phyloP scores from a whole-genome alignment of 1,140 invertebrate species.

The Pararge aegeria region DNA sequence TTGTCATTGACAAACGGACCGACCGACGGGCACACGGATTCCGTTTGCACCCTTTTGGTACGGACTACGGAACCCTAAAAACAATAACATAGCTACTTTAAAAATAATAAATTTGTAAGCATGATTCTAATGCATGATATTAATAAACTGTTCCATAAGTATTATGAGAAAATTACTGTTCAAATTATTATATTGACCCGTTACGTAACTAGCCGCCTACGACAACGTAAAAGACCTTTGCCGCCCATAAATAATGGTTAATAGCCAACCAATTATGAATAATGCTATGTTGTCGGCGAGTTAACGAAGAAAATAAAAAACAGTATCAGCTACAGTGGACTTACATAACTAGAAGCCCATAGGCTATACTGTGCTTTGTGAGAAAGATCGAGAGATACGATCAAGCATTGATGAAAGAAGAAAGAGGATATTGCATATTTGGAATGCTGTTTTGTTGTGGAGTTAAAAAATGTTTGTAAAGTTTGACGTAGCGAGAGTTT shows the following conservation, averaged over 20 bases:
- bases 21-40: no score
- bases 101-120: background rate
- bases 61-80: no score
- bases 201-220: constrained; percentile 32
- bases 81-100: no score
- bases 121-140: background rate
- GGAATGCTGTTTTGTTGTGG: background rate
- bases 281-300: constrained; percentile 28
- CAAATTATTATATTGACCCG: constrained; percentile 28
- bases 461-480: background rate
- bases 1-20: no score
- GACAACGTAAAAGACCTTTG: constrained; percentile 34
- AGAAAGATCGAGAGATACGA: constrained; percentile 18
- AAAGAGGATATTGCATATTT: background rate
- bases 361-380: constrained; percentile 18
- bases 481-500: no score
- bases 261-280: constrained; percentile 36
- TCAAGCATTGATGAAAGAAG: constrained; percentile 1
- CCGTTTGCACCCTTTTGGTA: no score
- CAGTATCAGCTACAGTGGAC: constrained; percentile 31
- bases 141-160: background rate
- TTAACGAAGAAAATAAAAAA: constrained; percentile 37
- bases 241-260: constrained; percentile 35
- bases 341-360: constrained; percentile 24
- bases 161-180: constrained; percentile 19